Evolutionary conservation across 2,888 invertebrate species (phyloP).

Genomic region (Xylota segnis): DNA sequence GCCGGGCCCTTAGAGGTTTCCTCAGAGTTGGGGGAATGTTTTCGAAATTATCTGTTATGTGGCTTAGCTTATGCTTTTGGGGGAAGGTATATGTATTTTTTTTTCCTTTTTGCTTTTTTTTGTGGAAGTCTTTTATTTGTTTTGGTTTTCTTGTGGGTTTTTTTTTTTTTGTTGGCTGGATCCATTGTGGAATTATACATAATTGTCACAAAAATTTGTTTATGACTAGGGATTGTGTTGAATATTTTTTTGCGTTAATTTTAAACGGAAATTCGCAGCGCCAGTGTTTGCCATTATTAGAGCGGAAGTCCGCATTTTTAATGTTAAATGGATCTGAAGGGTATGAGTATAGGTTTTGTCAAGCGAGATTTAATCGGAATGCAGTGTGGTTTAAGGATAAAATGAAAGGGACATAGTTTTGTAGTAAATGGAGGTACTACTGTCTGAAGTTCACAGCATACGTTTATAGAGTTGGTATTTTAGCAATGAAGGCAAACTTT

Average conservation of each 20-base stretch:
- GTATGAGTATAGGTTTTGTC: not conserved
- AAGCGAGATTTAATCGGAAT: not conserved
- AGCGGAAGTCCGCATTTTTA: slow-evolving; percentile 1
- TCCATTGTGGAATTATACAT: slow-evolving; percentile 56
- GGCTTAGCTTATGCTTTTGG: slow-evolving; percentile 63
- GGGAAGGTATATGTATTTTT: slow-evolving; percentile 21
- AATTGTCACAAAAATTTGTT: slow-evolving; percentile 71
- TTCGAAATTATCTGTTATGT: slow-evolving; percentile 74
- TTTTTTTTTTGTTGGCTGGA: slow-evolving; percentile 36
- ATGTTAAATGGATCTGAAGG: not conserved
- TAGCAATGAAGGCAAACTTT: too few relatives aligned
- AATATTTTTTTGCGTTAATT: slow-evolving; percentile 13
- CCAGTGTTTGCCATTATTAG: slow-evolving; percentile 7
- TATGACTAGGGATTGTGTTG: slow-evolving; percentile 49
- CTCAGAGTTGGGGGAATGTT: slow-evolving; percentile 39
- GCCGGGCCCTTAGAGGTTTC: slow-evolving; percentile 51
- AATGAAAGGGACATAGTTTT: too few relatives aligned
- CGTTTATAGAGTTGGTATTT: too few relatives aligned
- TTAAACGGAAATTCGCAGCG: slow-evolving; percentile 29
- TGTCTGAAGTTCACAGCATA: too few relatives aligned
- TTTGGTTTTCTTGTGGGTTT: slow-evolving; percentile 41
- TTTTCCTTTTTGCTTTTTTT: slow-evolving; percentile 16
- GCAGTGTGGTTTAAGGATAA: not conserved
- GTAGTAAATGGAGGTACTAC: too few relatives aligned
- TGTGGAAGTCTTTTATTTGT: slow-evolving; percentile 61